phyloP scores from a whole-genome alignment of 2,888 invertebrate genomes.

The Drosophila kambysellisi region DNA sequence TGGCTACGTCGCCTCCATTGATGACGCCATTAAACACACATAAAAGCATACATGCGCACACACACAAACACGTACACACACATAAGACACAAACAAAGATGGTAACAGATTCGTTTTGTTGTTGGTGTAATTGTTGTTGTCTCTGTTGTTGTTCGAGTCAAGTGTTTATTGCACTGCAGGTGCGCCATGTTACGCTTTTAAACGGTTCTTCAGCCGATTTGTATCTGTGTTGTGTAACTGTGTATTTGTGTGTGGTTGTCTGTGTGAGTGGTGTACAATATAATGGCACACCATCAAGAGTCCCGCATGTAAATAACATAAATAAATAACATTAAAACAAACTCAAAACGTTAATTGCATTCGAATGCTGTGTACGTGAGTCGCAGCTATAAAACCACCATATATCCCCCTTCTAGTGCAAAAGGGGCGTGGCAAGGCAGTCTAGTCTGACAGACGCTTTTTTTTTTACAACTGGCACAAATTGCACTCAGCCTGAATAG shows the following conservation, averaged over 20 bases:
- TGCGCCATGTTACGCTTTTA: slow-evolving; percentile 59
- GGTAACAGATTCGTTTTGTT: slow-evolving; percentile 25
- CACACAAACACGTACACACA: slow-evolving; percentile 5
- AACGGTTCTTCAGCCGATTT: slow-evolving; percentile 64
- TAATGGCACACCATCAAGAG: slow-evolving; percentile 55
- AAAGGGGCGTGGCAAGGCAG: slow-evolving; percentile 50
- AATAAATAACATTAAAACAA: slow-evolving; percentile 69
- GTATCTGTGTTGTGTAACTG: slow-evolving; percentile 27
- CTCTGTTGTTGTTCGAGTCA: slow-evolving; percentile 35
- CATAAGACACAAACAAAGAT: slow-evolving; percentile 44
- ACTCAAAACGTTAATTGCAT: slow-evolving; percentile 69
- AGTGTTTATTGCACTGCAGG: slow-evolving; percentile 71
- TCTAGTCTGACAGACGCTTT: slow-evolving; percentile 6
- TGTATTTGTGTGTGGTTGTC: slow-evolving; percentile 3
- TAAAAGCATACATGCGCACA: slow-evolving; percentile 8
- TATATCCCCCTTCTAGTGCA: slow-evolving; percentile 11
- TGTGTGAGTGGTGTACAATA: not conserved
- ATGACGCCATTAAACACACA: slow-evolving; percentile 59
- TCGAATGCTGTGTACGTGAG: slow-evolving; percentile 60
- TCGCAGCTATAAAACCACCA: slow-evolving; percentile 40
- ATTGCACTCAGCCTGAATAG: slow-evolving; percentile 18
- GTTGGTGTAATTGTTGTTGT: slow-evolving; percentile 10
- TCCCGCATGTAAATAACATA: slow-evolving; percentile 60
- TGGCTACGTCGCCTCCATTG: slow-evolving; percentile 52
- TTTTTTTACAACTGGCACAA: slow-evolving; percentile 30